Percentiles rank a stretch among this genome's conserved stretches.
These are phyloP conservation scores for Sarcophaga rosellei DNA, from an alignment of 2,888 invertebrate species.

Conservation along the genomic window DNA sequence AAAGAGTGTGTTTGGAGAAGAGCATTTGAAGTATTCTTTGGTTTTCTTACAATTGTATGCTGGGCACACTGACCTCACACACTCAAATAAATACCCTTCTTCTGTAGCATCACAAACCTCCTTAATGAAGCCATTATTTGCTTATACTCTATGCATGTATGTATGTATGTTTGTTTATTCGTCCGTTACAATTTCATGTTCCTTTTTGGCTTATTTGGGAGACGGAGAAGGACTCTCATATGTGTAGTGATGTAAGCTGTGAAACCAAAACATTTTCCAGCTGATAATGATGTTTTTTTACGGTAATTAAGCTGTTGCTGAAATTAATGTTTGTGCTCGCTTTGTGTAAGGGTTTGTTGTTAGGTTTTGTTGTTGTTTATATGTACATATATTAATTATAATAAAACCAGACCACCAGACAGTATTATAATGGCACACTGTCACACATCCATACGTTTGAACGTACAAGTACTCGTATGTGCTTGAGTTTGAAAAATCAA, in stretches of 20 bases:
- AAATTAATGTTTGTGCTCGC: conserved; percentile 22
- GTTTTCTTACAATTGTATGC: neutral
- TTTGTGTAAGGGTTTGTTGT: neutral
- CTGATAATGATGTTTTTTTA: conserved; percentile 39
- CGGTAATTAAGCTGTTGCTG: conserved; percentile 60
- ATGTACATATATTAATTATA: conserved; percentile 29
- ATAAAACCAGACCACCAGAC: conserved; percentile 28
- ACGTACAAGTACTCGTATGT: no score
- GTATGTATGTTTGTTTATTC: no score
- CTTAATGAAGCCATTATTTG: conserved; percentile 44
- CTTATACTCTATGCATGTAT: neutral
- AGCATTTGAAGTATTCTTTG: no score
- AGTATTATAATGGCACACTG: conserved; percentile 14
- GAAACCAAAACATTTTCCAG: conserved; percentile 6
- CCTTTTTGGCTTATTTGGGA: neutral
- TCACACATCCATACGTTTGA: no score
- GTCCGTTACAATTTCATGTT: neutral
- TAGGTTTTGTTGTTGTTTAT: conserved; percentile 4
- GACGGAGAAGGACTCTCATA: neutral
- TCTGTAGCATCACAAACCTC: neutral
- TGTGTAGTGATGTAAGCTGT: neutral
- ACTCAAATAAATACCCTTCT: neutral
- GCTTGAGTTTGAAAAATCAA: neutral
- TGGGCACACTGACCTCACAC: neutral
- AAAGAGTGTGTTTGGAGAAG: no score